Evolutionary conservation across 1,140 invertebrate species (phyloP).

Genomic region (Adelges cooleyi): DNA sequence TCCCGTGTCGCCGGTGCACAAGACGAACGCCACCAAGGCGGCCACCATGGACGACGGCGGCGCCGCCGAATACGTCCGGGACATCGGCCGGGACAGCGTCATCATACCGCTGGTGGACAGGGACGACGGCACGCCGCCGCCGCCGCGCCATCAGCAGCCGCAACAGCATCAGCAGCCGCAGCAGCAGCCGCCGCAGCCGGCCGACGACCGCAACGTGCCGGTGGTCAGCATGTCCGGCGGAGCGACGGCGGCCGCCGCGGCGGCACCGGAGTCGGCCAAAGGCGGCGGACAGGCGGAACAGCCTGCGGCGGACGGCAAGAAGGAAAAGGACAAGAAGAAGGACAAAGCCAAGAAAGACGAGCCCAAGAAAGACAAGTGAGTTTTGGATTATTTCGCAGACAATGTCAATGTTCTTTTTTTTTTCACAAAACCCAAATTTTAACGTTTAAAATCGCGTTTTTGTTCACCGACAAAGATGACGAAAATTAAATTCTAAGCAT

Average conservation of each 20-base stretch:
- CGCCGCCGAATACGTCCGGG: constrained; percentile 45
- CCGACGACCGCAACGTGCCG: not conserved
- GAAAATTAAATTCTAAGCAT: too few relatives aligned
- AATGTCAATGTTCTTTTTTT: too few relatives aligned
- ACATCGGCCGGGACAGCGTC: too few relatives aligned
- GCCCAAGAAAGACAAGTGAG: not conserved
- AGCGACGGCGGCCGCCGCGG: not conserved
- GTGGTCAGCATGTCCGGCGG: constrained; percentile 5
- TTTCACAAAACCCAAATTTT: too few relatives aligned
- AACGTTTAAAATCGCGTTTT: too few relatives aligned
- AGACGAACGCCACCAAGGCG: not conserved
- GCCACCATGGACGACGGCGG: constrained; percentile 50
- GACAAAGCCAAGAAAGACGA: not conserved
- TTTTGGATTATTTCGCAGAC: not conserved
- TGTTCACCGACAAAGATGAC: too few relatives aligned
- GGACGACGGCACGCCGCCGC: constrained; percentile 41
- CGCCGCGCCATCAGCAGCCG: too few relatives aligned
- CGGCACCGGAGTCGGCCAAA: not conserved
- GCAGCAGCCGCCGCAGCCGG: constrained; percentile 54
- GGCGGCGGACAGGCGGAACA: not conserved
- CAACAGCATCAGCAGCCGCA: too few relatives aligned
- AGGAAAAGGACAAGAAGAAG: not conserved
- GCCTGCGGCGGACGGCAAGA: not conserved
- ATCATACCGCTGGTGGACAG: too few relatives aligned
- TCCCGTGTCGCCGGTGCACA: constrained; percentile 10